Base-by-base conservation (phyloP, 2,113 vertebrate genomes). In the Plecturocebus donacophilus region DNA sequence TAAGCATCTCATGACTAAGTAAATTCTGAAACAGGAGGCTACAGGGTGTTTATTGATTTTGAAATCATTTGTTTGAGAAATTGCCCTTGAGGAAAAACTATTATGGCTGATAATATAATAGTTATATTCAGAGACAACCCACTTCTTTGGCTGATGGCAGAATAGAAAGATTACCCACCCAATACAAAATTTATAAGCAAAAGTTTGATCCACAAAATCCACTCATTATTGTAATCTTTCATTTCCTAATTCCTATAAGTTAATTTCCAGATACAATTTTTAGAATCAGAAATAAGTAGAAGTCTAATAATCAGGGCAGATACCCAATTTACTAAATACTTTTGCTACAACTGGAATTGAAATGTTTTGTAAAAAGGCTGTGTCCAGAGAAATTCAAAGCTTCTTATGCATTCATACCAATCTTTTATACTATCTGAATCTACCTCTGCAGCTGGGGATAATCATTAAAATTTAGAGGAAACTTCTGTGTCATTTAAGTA, bases 1-100 rank as follows among this genome's bases (percentile, higher is more conserved):
- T 98, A 98, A 98, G 94, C 97, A 98, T 98, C 97, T 99, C 98
- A 99, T 99, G 98, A 99, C 99, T 99, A 98, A 99, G 98, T 98
- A 98, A 98, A 98, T 98, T 98, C 97, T 97, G 91, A 98, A 97
- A 97, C 95, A 98, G 82, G 66, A 49, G 96, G 93, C 97, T 97
- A 98, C 88, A 4, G 94, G 83, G 13, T 98, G 97, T 98, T 99
- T 99, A 99, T 98, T 99, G 99, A 99, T 98, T 98, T 98, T 96
- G 92, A 98, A 98, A 96, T 97, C 97, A 98, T 98, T 98, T 98
- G 95, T 99, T 98, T 97, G 98, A 98, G 98, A 98, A 98, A 98
- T 98, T 98, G 96, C 97, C 98, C 98, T 97, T 92, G 92, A 98
- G 98, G 97, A 98, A 98, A 97, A 98, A 98, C 98, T 98, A 98